Percentiles rank a stretch among this genome's conserved stretches.
phyloP scores from a whole-genome alignment of 2,113 vertebrate genomes.

The Poeciliopsis occidentalis region DNA sequence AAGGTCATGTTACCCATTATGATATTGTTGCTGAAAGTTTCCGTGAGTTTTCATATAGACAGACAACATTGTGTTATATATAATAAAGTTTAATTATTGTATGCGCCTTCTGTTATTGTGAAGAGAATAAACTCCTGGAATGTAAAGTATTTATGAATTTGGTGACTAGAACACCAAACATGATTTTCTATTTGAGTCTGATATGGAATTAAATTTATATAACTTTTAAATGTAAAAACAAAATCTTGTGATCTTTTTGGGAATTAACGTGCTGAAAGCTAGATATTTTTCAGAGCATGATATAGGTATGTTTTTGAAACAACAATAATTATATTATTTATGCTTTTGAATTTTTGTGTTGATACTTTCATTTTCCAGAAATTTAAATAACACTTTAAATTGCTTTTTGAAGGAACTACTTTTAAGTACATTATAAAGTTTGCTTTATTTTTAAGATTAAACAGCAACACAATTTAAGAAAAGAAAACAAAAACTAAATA shows the following conservation, averaged over 20 bases:
- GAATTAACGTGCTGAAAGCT: no score
- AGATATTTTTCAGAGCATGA: not conserved
- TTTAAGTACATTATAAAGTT: no score
- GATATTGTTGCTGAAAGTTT: constrained; percentile 48
- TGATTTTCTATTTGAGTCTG: not conserved
- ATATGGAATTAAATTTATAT: not conserved
- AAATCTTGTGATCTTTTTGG: not conserved
- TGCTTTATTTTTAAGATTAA: not conserved
- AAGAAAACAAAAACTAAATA: not conserved
- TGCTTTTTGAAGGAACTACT: not conserved
- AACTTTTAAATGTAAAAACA: not conserved
- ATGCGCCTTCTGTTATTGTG: constrained; percentile 10
- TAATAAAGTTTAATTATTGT: constrained; percentile 28
- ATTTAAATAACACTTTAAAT: not conserved
- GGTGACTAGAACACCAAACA: not conserved
- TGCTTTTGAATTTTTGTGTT: not conserved
- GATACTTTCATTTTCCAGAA: not conserved
- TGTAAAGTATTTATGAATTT: constrained; percentile 17
- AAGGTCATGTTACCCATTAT: constrained; percentile 41
- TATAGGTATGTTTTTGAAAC: not conserved
- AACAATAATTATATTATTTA: no score
- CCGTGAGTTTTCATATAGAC: constrained; percentile 49
- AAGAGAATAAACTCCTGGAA: constrained; percentile 28
- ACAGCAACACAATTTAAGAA: no score
- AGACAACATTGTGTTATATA: constrained; percentile 36